Conservation (phyloP, 2,888 invertebrate species). For the Megaustenia siamemsis region DNA sequence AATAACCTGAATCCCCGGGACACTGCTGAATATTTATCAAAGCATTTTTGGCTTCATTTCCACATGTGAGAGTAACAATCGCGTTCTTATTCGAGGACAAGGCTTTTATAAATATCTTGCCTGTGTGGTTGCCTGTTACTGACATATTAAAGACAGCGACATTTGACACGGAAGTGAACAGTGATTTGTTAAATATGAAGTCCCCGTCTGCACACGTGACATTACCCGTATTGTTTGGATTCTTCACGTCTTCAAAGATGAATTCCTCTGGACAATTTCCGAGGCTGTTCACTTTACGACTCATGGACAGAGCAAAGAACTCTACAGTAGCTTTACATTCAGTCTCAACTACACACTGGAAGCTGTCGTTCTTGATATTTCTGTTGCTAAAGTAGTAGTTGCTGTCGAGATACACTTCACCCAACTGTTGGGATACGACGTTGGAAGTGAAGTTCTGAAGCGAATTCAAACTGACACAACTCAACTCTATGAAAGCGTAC, state of each 20-base stretch:
- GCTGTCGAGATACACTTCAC: background rate
- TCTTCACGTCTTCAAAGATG: background rate
- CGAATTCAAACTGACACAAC: background rate
- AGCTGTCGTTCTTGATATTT: background rate
- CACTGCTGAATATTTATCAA: background rate
- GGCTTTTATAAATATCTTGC: background rate
- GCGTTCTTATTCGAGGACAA: background rate
- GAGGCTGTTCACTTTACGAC: background rate
- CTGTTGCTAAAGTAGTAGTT: background rate
- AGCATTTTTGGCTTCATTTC: background rate
- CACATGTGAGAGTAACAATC: background rate
- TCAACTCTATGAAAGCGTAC: background rate
- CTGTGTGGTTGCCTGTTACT: background rate
- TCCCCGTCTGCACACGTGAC: background rate
- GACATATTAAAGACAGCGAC: background rate
- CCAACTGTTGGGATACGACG: background rate
- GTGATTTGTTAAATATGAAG: background rate
- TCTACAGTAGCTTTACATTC: background rate
- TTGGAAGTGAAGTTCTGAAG: background rate
- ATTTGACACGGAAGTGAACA: constrained; percentile 1
- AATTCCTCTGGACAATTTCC: background rate
- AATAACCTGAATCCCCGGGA: background rate
- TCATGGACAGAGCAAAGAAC: background rate
- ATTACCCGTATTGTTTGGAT: background rate
- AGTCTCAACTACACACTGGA: background rate